Percentiles rank a stretch among this genome's conserved stretches.
Conservation (phyloP, 2,113 vertebrate species). For the Sus scrofa region DNA sequence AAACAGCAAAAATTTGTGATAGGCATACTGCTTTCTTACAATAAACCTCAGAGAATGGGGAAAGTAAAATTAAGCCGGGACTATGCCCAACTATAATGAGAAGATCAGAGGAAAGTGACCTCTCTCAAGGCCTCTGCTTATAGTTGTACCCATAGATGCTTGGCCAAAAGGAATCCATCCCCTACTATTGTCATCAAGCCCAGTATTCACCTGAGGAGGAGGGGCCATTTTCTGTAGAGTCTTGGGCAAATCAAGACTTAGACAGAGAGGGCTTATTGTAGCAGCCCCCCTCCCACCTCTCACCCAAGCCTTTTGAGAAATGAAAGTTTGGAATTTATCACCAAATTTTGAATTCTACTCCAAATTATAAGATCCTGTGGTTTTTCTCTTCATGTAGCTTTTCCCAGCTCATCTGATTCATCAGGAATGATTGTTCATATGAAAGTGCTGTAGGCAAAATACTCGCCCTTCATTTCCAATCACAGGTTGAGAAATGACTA, state of each 20-base stretch:
- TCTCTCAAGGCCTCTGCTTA: neutral
- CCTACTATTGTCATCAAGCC: neutral
- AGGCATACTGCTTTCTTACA: neutral
- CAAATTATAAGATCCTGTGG: neutral
- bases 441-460: neutral
- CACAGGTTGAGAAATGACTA: neutral
- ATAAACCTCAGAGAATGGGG: neutral
- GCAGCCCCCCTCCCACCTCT: neutral
- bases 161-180: rapidly evolving
- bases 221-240: neutral
- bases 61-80: neutral
- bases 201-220: neutral
- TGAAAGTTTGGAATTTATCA: neutral
- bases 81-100: neutral
- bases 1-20: neutral
- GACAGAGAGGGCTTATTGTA: neutral
- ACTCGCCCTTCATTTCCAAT: neutral
- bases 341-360: neutral
- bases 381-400: neutral
- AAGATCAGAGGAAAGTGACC: neutral
- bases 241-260: neutral
- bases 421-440: neutral
- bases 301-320: neutral
- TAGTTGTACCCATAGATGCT: rapidly evolving
- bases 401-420: neutral